These are phyloP conservation scores for Pelobates fuscus DNA, from an alignment of 2,113 vertebrate species.

Conservation along the genomic window DNA sequence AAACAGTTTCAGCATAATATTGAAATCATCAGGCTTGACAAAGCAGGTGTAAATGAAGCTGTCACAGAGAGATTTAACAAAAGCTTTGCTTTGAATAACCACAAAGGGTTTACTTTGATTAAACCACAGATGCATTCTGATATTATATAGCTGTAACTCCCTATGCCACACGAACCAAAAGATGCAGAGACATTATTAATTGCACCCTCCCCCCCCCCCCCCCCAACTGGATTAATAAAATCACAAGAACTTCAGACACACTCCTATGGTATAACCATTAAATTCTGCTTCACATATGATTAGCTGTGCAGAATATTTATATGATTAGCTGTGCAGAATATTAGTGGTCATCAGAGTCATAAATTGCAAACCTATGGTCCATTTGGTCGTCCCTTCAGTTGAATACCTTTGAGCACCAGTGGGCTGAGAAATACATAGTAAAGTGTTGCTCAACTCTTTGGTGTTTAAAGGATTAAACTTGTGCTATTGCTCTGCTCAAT, in stretches of 20 bases:
- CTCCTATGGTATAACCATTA: neutral
- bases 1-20: conserved; percentile 6
- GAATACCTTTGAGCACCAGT: neutral
- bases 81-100: neutral
- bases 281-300: neutral
- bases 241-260: neutral
- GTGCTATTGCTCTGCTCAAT: too few relatives aligned
- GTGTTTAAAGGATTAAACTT: too few relatives aligned
- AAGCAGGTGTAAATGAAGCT: conserved; percentile 1
- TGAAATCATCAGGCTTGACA: neutral
- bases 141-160: neutral
- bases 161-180: too few relatives aligned
- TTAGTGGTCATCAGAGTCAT: neutral
- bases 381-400: neutral
- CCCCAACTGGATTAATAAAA: too few relatives aligned
- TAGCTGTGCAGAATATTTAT: neutral
- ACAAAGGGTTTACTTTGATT: neutral
- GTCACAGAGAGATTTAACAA: neutral
- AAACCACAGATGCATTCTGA: neutral
- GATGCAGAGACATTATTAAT: too few relatives aligned
- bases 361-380: neutral
- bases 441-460: too few relatives aligned
- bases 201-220: too few relatives aligned
- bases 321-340: neutral
- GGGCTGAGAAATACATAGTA: too few relatives aligned